Evolutionary conservation across 2,888 invertebrate genomes (phyloP).

Genomic region (Hemaris fuciformis): DNA sequence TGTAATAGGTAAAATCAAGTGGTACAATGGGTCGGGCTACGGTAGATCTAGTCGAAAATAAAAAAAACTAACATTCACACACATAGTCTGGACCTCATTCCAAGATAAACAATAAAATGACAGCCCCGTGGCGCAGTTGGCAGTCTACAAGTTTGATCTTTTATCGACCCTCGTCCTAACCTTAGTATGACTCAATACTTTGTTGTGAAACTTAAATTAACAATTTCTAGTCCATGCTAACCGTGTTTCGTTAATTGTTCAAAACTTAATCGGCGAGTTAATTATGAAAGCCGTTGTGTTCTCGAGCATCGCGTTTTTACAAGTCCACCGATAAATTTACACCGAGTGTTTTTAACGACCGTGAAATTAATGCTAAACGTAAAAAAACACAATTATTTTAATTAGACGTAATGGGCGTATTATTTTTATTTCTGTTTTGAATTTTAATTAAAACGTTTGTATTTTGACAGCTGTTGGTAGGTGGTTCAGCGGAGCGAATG

Average conservation of each 20-base stretch:
- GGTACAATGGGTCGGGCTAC: too few species aligned
- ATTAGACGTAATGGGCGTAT: neutral
- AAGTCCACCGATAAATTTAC: neutral
- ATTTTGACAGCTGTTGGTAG: too few species aligned
- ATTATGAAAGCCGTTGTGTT: neutral
- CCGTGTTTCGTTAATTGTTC: neutral
- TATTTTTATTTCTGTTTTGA: neutral
- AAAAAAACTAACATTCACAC: too few species aligned
- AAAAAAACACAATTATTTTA: neutral
- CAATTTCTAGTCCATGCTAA: neutral
- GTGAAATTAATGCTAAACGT: neutral
- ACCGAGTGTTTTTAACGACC: neutral
- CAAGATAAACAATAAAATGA: too few species aligned
- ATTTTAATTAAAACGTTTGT: neutral
- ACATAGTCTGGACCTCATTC: too few species aligned
- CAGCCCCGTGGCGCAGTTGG: too few species aligned
- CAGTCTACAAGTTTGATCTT: too few species aligned
- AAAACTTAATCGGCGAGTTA: neutral
- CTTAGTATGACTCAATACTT: neutral
- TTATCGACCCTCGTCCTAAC: too few species aligned
- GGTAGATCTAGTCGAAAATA: too few species aligned
- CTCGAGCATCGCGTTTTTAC: neutral
- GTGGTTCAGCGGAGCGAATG: too few species aligned
- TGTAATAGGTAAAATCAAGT: too few species aligned
- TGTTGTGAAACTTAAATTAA: neutral